Evolutionary conservation across 2,888 invertebrate genomes (phyloP), one percentile per base, ranked within the genome.

Genomic region (Watsonalla cultraria): DNA sequence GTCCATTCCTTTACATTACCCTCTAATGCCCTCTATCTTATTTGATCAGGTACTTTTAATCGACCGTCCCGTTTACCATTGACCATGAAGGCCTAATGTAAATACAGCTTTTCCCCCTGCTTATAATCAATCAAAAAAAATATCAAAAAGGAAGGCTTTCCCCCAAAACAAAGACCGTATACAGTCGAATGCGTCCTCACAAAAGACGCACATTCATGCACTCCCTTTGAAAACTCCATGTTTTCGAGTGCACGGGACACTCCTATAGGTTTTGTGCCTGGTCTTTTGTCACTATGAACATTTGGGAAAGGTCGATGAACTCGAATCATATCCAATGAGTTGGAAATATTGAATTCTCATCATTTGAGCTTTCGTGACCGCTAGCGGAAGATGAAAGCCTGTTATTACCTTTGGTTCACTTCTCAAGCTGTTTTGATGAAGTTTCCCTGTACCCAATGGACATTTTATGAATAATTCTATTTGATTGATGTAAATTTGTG

Each of bases 121-220:
- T 37, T 37, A 4, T 1, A 37, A 37, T 37, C 7, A 42, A 42
- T 42, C 42, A 11, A 42, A 42, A 42, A 39, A 6, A 37, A 37
- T 5, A 7, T 8, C 37, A 42, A 42, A 42, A 42, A 42, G 11
- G 8, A 11, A 11, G 11, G 11, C 11, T 11, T 42, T 42, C 42
- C 42, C 42, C 11, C 42, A 2, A 42, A 42, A 42, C 42, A 42
- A 42, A 11, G 42, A 42, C 9, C 11, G 42, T 42, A 11, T 4
- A 66, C 76, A 79, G 71, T 64, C 73, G 74, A 74, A 65, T 80
- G 80, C 72, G 57, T 70, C 58, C 51, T 52, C 57, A 81, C 78
- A 82, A 82, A 79, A 71, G 72, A 65, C 66, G 72, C 79, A 70
- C 72, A 71, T 62, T 64, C 67, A 69, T 54, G 51, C 62, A 66